These are phyloP conservation scores for Danio rerio DNA, from an alignment of 2,113 vertebrate genomes.

Conservation along the genomic window GRCz12tu NC_133198.1:4122001-4122500, in stretches of 20 bases:
- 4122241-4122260: conserved; percentile 3
- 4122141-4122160: background rate
- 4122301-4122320: background rate
- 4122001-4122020: too few relatives aligned
- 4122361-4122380: conserved; percentile 24
- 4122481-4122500: background rate
- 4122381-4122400: background rate
- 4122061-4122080: too few relatives aligned
- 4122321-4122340: conserved; percentile 16
- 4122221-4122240: conserved; percentile 2
- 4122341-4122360: conserved; percentile 45
- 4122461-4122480: background rate
- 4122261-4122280: background rate
- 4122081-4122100: too few relatives aligned
- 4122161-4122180: background rate
- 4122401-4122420: background rate
- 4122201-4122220: background rate
- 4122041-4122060: too few relatives aligned
- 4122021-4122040: too few relatives aligned
- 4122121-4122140: too few relatives aligned
- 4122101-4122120: too few relatives aligned
- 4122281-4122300: background rate
- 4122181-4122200: background rate
- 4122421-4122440: background rate
- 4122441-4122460: background rate